These are phyloP conservation scores for Paraescarpia echinospica DNA, from an alignment of 1,140 invertebrate species.

Conservation along the genomic window DNA sequence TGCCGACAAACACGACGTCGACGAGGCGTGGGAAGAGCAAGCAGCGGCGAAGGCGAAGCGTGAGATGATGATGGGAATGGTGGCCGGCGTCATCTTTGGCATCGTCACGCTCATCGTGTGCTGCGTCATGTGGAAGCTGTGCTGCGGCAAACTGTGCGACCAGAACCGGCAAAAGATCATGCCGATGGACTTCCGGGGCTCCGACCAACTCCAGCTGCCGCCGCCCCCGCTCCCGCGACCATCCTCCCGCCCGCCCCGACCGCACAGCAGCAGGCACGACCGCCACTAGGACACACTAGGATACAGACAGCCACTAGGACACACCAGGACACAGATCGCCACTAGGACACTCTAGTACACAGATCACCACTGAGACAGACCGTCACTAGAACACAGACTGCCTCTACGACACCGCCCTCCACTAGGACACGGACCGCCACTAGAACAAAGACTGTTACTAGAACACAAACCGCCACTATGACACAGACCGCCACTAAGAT, in stretches of 20 bases:
- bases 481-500: neutral
- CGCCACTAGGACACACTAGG: neutral
- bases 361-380: neutral
- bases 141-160: constrained; percentile 12
- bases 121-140: constrained; percentile 8
- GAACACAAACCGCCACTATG: neutral
- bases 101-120: neutral
- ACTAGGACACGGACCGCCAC: neutral
- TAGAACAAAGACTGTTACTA: neutral
- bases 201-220: neutral
- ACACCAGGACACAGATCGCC: neutral
- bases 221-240: no score
- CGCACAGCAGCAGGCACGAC: neutral
- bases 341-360: neutral
- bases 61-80: neutral
- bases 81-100: neutral
- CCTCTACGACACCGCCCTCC: neutral
- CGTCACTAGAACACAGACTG: neutral
- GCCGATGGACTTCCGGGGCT: constrained; percentile 8
- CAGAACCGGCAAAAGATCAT: neutral
- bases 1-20: neutral
- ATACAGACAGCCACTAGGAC: neutral
- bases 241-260: no score
- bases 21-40: neutral
- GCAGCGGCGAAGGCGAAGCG: neutral